phyloP scores from a whole-genome alignment of 2,113 vertebrate genomes.

The Austrofundulus limnaeus region DNA sequence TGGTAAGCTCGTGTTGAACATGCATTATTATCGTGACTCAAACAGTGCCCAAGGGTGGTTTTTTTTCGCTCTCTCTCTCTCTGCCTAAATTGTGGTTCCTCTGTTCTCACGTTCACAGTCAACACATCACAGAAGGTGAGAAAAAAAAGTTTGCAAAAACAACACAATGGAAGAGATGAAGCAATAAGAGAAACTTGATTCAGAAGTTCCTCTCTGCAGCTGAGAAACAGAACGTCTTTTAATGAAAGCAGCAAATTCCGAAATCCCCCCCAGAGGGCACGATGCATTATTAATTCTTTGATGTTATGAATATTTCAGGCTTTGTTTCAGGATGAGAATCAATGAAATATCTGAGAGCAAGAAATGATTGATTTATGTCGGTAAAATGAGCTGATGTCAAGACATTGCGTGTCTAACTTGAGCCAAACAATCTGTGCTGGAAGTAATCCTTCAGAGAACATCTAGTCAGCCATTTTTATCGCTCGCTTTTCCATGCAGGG shows the following conservation, averaged over 20 bases:
- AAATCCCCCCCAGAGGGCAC: conserved; percentile 12
- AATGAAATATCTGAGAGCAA: conserved; percentile 18
- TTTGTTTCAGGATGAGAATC: conserved; percentile 24
- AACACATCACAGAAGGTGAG: conserved; percentile 24
- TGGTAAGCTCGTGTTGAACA: conserved; percentile 6
- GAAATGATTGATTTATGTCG: conserved; percentile 15
- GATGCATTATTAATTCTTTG: conserved; percentile 38
- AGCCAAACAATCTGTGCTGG: neutral
- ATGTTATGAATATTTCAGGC: conserved; percentile 50
- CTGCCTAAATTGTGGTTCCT: conserved; percentile 8
- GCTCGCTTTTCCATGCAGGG: too few species aligned
- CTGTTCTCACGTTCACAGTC: conserved; percentile 17
- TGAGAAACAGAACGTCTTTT: conserved; percentile 38
- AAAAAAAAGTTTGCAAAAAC: conserved; percentile 32
- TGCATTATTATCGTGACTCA: conserved; percentile 14
- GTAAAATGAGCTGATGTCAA: conserved; percentile 14
- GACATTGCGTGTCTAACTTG: conserved; percentile 1
- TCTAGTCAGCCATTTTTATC: too few species aligned
- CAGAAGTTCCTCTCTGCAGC: conserved; percentile 33
- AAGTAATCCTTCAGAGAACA: conserved; percentile 1
- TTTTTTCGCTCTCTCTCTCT: too few species aligned
- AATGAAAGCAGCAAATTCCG: conserved; percentile 50
- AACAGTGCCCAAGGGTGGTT: conserved; percentile 10
- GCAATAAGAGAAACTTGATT: conserved; percentile 46
- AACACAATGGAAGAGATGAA: conserved; percentile 30